Evolutionary conservation across 2,888 invertebrate species (phyloP), one percentile per base, ranked within the genome.

Genomic region (Cheilosia impressa): DNA sequence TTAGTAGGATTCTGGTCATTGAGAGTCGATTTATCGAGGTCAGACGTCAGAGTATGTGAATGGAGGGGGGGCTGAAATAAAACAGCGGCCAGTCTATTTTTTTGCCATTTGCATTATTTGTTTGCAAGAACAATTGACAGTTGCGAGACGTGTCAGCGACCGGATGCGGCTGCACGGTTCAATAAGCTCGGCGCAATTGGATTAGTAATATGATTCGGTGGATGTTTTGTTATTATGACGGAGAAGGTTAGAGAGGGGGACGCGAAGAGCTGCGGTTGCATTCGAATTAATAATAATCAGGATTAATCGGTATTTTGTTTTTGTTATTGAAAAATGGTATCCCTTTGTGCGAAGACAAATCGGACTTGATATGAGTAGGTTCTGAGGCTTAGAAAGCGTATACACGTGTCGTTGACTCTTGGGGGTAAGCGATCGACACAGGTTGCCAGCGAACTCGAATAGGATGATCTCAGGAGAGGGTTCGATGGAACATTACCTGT

Each of bases 1-100:
- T 43, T 4, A 3, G 38, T 38, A 38, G 38, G 13, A 13, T 53
- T 53, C 53, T 55, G 63, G 55, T 24, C 38, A 4, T 73, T 34
- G 24, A 9, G 24, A 50, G n/a, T 27, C 66, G 62, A 72, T 52
- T 62, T 22, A 75, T 75, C 38, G 38, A 65, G 34, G 57, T 75
- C 73, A 57, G 13, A 41, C n/a, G n/a, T n/a, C n/a, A n/a, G n/a
- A n/a, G 34, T 43, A 17, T 45, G 50, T 27, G 60, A 27, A 5
- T 22, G 41, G 5, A 5, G 27, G 15, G 13, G 24, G 5, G 0
- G 22, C 22, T 1, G 1, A 2, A 2, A 1, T 2, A 2, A 41
- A 24, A 22, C 15, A 9, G 22, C 34, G 34, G 34, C 34, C n/a
- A 13, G 7, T 52, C 63, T 63, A 73, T 55, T 55, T 43, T 63